phyloP scores from a whole-genome alignment of 92 coral and sea anemone species.

The Epizoanthus ramosus region DNA sequence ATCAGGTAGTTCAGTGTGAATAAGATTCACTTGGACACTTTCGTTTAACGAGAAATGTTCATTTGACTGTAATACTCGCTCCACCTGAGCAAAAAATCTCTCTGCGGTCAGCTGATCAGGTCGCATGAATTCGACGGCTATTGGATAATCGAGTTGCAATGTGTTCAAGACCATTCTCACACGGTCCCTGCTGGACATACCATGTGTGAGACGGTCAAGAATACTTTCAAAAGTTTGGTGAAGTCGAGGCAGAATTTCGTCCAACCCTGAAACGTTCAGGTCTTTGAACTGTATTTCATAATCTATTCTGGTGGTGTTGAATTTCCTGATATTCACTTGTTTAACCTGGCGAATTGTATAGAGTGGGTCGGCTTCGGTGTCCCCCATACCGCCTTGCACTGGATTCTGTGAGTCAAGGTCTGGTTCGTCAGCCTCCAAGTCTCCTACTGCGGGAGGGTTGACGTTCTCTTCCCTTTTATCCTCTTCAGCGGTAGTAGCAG shows the following conservation, averaged over 20 bases:
- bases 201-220: constrained; percentile 9
- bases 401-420: neutral
- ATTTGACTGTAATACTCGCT: constrained; percentile 39
- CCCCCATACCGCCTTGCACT: constrained; percentile 1
- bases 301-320: constrained; percentile 35
- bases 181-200: constrained; percentile 34
- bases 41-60: constrained; percentile 25
- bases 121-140: constrained; percentile 25
- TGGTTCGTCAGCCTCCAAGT: neutral
- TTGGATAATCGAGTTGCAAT: constrained; percentile 35
- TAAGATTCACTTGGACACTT: constrained; percentile 40
- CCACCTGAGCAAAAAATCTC: constrained; percentile 34
- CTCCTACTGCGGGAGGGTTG: neutral
- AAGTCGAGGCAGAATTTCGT: constrained; percentile 21
- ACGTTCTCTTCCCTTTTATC: neutral
- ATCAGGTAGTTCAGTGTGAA: constrained; percentile 47
- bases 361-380: neutral
- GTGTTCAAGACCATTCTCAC: constrained; percentile 35
- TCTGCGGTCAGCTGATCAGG: constrained; percentile 41
- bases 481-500: neutral
- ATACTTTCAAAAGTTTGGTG: constrained; percentile 29
- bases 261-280: constrained; percentile 1
- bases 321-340: constrained; percentile 32
- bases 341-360: neutral
- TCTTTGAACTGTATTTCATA: constrained; percentile 13